These are phyloP conservation scores for Salpingus planirostris DNA, from an alignment of 2,888 invertebrate species.

Conservation along the genomic window DNA sequence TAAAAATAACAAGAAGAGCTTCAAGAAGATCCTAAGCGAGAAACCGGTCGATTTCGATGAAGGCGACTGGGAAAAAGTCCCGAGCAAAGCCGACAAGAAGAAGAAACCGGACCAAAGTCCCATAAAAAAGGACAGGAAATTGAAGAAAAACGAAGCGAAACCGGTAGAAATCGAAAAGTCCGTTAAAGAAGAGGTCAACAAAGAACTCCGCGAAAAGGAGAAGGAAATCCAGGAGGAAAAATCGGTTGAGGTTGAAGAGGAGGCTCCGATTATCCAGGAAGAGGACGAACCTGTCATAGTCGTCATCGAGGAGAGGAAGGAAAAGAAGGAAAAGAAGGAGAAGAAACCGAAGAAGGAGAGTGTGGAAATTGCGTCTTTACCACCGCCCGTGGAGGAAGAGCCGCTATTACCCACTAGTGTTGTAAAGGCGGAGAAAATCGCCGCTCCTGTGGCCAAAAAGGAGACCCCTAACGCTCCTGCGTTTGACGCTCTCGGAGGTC, in stretches of 20 bases:
- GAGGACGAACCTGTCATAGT: slow-evolving; percentile 22
- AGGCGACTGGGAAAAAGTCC: slow-evolving; percentile 65
- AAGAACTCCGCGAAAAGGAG: slow-evolving; percentile 39
- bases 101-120: slow-evolving; percentile 45
- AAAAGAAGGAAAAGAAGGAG: slow-evolving; percentile 32
- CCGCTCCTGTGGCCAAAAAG: slow-evolving; percentile 11
- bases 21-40: slow-evolving; percentile 48
- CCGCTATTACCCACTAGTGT: slow-evolving; percentile 14
- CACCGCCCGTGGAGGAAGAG: slow-evolving; percentile 17
- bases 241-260: slow-evolving; percentile 29
- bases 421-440: slow-evolving; percentile 19
- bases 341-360: slow-evolving; percentile 39
- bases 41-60: slow-evolving; percentile 68
- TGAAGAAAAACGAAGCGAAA: slow-evolving; percentile 33
- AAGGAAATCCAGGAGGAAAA: slow-evolving; percentile 22
- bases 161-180: slow-evolving; percentile 42
- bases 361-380: too few relatives aligned
- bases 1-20: slow-evolving; percentile 54
- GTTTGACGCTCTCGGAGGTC: slow-evolving; percentile 55
- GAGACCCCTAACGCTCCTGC: slow-evolving; percentile 33
- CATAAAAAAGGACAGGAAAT: slow-evolving; percentile 39
- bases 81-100: slow-evolving; percentile 64
- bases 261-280: slow-evolving; percentile 20
- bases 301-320: slow-evolving; percentile 25
- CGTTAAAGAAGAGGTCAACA: slow-evolving; percentile 45